phyloP scores from a whole-genome alignment of 2,888 invertebrate genomes.

The Perizoma flavofasciatum region DNA sequence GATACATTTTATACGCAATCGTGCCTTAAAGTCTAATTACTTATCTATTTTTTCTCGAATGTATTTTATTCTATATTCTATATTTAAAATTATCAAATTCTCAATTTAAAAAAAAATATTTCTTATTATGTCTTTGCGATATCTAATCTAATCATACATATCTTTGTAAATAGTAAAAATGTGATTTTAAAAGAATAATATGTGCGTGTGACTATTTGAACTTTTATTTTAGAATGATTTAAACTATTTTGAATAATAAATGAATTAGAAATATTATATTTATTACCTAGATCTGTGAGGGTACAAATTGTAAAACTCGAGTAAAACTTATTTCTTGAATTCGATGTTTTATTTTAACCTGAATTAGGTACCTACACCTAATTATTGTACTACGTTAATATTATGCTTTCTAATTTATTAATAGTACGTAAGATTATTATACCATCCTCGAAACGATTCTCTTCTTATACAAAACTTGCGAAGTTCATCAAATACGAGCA shows the following conservation, averaged over 20 bases:
- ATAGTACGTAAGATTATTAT: conserved; percentile 66
- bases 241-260: conserved; percentile 4
- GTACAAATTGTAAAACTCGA: conserved; percentile 40
- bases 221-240: background rate
- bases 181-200: conserved; percentile 36
- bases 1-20: too few species aligned
- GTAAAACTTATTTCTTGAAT: conserved; percentile 38
- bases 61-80: too few species aligned
- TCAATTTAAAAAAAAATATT: too few species aligned
- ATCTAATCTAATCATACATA: conserved; percentile 10
- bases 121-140: too few species aligned
- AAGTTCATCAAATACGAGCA: conserved; percentile 89
- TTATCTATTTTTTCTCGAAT: too few species aligned
- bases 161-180: conserved; percentile 21
- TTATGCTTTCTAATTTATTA: background rate
- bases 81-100: too few species aligned
- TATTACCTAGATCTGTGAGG: conserved; percentile 39
- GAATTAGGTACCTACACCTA: background rate
- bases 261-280: conserved; percentile 9
- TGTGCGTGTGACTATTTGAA: conserved; percentile 14
- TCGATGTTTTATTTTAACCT: conserved; percentile 20
- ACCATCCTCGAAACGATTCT: conserved; percentile 65
- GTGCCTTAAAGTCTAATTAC: too few species aligned
- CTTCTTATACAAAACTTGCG: conserved; percentile 87
- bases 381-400: background rate